Evolutionary conservation across 2,888 invertebrate species (phyloP).

Genomic region (Pegoplata infirma): DNA sequence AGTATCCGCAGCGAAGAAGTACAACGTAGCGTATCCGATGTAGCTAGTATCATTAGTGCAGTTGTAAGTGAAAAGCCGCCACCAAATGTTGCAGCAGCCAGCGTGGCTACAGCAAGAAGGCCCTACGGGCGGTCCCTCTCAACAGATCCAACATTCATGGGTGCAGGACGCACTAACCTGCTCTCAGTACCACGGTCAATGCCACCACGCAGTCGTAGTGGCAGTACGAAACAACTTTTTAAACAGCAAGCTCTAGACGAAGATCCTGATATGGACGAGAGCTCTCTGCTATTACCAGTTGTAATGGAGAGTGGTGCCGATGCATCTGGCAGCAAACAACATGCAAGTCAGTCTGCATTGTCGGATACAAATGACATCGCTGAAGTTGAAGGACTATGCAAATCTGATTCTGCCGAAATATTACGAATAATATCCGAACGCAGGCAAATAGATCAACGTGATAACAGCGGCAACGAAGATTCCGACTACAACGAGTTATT

Average conservation of each 20-base stretch:
- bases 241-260: slow-evolving; percentile 81
- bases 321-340: slow-evolving; percentile 28
- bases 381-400: slow-evolving; percentile 68
- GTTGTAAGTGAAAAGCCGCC: slow-evolving; percentile 65
- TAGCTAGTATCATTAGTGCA: slow-evolving; percentile 63
- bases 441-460: slow-evolving; percentile 76
- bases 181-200: slow-evolving; percentile 76
- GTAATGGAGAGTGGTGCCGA: slow-evolving; percentile 57
- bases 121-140: slow-evolving; percentile 75
- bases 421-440: slow-evolving; percentile 78
- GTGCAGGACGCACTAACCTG: slow-evolving; percentile 68
- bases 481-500: slow-evolving; percentile 77
- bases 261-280: slow-evolving; percentile 79
- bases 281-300: slow-evolving; percentile 78
- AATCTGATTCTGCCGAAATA: slow-evolving; percentile 77
- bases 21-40: slow-evolving; percentile 58
- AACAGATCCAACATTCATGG: slow-evolving; percentile 73
- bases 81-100: slow-evolving; percentile 35
- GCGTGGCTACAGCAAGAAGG: slow-evolving; percentile 63
- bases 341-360: slow-evolving; percentile 15
- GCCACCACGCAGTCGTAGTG: slow-evolving; percentile 77
- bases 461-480: slow-evolving; percentile 76
- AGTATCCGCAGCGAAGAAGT: slow-evolving; percentile 75
- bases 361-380: slow-evolving; percentile 29
- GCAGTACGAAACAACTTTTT: slow-evolving; percentile 81